Conservation (phyloP, 1,140 invertebrate species). For the Cydia pomonella region DNA sequence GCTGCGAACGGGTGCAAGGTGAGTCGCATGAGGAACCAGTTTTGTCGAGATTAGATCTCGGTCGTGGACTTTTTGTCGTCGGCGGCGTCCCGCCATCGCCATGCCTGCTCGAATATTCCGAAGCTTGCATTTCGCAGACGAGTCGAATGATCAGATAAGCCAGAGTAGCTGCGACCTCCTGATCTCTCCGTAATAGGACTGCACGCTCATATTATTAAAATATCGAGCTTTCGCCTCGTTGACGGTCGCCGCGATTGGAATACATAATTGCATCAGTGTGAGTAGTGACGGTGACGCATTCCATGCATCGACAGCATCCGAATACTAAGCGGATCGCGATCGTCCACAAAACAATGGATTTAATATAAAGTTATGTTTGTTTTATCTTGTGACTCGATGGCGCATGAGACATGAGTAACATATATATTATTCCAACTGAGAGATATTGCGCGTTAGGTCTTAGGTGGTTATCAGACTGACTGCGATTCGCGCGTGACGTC, state of each 20-base stretch:
- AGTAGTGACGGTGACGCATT: background rate
- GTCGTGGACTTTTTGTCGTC: conserved; percentile 11
- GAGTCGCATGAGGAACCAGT: conserved; percentile 16
- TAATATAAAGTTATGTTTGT: background rate
- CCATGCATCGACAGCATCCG: background rate
- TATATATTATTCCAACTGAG: background rate
- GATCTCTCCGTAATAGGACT: background rate
- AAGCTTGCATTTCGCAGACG: background rate
- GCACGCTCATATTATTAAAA: background rate
- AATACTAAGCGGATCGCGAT: conserved; percentile 6
- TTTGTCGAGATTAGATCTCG: conserved; percentile 10
- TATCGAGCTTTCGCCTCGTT: background rate
- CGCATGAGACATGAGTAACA: background rate
- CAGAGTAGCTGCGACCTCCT: background rate
- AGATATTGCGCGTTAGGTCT: too few relatives aligned
- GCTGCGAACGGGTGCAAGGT: conserved; percentile 3
- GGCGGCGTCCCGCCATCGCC: background rate
- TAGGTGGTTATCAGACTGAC: too few relatives aligned
- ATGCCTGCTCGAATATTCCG: background rate
- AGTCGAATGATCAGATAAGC: background rate
- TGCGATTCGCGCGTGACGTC: too few relatives aligned
- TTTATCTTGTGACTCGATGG: background rate
- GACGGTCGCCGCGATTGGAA: background rate
- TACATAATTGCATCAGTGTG: too few relatives aligned
- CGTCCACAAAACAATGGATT: conserved; percentile 6